A percentile compares a stretch with the other conserved stretches of the same genome.
Evolutionary conservation across 2,797 vertebrate species (phyloP).

Genomic region (Lycodopsis pacificus): DNA sequence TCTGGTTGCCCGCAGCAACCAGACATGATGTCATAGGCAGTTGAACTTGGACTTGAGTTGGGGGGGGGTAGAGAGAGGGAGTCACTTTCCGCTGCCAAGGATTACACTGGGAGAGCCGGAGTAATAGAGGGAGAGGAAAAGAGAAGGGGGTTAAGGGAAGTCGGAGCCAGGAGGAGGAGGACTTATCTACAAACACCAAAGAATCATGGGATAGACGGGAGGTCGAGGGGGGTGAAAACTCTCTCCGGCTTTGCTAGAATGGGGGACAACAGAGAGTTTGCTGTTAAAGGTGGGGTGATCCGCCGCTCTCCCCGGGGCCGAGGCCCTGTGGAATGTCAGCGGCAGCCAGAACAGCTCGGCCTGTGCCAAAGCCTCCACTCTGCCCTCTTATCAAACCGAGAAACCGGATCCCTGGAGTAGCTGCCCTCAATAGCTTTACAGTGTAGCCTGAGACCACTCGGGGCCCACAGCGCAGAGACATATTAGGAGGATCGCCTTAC

Average conservation of each 20-base stretch:
- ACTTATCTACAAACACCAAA: constrained; percentile 67
- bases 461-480: constrained; percentile 48
- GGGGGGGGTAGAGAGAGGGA: constrained; percentile 65
- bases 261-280: constrained; percentile 47
- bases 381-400: constrained; percentile 77
- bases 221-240: constrained; percentile 37
- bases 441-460: constrained; percentile 70
- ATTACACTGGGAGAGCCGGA: constrained; percentile 73
- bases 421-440: constrained; percentile 66
- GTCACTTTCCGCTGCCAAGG: constrained; percentile 83
- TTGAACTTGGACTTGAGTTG: constrained; percentile 89
- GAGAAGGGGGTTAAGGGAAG: constrained; percentile 64
- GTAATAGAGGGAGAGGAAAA: constrained; percentile 61
- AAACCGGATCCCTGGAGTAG: constrained; percentile 71
- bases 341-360: constrained; percentile 61
- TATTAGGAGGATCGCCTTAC: constrained; percentile 68
- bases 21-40: constrained; percentile 96
- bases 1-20: constrained; percentile 92
- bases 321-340: constrained; percentile 77
- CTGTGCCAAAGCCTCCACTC: constrained; percentile 69
- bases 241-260: constrained; percentile 42
- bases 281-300: constrained; percentile 64
- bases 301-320: constrained; percentile 42
- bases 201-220: constrained; percentile 48
- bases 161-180: constrained; percentile 67